Evolutionary conservation across 2,113 vertebrate species (phyloP).

Genomic region (Conger conger): DNA sequence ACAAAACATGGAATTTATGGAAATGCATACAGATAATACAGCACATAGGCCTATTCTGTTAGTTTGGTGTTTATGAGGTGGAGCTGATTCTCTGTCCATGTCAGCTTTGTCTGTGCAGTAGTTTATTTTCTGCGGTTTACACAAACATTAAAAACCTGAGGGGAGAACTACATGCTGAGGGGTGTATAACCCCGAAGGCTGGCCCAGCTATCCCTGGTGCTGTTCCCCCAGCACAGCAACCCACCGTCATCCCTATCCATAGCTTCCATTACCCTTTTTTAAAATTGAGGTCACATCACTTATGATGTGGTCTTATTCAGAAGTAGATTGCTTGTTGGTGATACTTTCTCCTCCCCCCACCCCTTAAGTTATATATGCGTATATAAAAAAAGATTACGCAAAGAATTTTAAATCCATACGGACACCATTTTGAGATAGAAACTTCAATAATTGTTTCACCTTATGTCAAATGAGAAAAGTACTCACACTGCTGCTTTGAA

Average conservation of each 20-base stretch:
- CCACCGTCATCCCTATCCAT: background rate
- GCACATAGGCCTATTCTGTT: too few species aligned
- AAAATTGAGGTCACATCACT: background rate
- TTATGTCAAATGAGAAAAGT: constrained; percentile 11
- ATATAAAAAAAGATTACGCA: constrained; percentile 15
- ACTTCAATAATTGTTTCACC: constrained; percentile 24
- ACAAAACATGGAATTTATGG: too few species aligned
- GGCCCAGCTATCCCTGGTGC: background rate
- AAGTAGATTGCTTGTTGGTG: background rate
- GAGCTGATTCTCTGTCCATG: too few species aligned
- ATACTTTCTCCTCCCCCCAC: background rate
- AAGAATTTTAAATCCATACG: constrained; percentile 20
- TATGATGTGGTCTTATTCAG: background rate
- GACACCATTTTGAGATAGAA: constrained; percentile 15
- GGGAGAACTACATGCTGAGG: background rate
- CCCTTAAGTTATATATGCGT: background rate
- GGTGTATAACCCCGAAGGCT: background rate
- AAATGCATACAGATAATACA: too few species aligned
- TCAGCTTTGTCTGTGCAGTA: background rate
- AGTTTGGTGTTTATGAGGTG: too few species aligned
- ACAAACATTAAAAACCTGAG: background rate
- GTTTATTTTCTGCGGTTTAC: background rate
- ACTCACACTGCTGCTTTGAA: constrained; percentile 20
- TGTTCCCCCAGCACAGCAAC: background rate
- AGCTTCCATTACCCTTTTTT: background rate